A percentile compares a stretch with the other conserved stretches of the same genome.
These are phyloP conservation scores for Cherax quadricarinatus DNA, from an alignment of 1,140 invertebrate genomes.

Conservation along the genomic window DNA sequence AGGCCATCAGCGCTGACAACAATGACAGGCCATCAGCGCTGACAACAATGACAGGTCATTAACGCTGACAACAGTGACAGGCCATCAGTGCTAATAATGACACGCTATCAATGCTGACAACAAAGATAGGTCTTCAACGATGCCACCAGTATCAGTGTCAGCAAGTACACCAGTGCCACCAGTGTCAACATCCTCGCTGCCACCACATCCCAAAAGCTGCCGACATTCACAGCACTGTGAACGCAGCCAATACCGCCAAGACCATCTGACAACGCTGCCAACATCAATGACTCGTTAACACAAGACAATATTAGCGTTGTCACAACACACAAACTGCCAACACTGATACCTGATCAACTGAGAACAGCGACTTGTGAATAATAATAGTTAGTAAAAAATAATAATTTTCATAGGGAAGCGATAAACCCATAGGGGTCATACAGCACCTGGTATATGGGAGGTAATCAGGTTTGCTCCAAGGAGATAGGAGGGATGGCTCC, in stretches of 20 bases:
- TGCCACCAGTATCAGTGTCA: not conserved
- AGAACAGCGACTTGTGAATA: too few species aligned
- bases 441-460: too few species aligned
- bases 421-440: too few species aligned
- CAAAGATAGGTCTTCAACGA: too few species aligned
- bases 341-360: too few species aligned
- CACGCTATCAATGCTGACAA: too few species aligned
- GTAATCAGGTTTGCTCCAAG: too few species aligned
- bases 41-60: not conserved
- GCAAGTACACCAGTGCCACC: not conserved
- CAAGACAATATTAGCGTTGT: not conserved
- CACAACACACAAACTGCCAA: not conserved
- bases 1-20: not conserved
- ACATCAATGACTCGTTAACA: too few species aligned
- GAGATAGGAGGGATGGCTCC: too few species aligned
- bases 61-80: not conserved
- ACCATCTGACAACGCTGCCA: too few species aligned
- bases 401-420: too few species aligned
- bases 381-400: too few species aligned
- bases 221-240: not conserved
- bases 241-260: not conserved
- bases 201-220: not conserved
- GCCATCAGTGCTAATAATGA: not conserved
- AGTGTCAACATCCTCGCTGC: not conserved
- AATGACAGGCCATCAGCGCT: not conserved